phyloP scores from a whole-genome alignment of 2,888 invertebrate genomes.

The Agrochola macilenta region DNA sequence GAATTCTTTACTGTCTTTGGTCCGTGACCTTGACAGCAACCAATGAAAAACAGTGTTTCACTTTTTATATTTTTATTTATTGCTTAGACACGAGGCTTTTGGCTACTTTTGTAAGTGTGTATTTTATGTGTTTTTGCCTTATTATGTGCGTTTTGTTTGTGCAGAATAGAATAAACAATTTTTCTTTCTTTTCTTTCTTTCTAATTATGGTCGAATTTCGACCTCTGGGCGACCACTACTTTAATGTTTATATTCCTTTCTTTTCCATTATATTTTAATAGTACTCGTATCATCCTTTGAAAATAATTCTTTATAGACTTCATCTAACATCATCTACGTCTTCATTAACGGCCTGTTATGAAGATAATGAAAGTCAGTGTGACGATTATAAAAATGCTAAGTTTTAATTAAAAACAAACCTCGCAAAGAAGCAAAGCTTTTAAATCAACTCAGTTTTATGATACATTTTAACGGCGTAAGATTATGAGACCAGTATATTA shows the following conservation, averaged over 20 bases:
- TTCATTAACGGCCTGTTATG: slow-evolving; percentile 21
- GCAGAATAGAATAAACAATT: no score
- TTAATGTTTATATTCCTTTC: background rate
- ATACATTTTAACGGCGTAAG: slow-evolving; percentile 33
- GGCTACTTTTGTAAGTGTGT: no score
- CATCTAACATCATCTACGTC: background rate
- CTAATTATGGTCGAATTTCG: no score
- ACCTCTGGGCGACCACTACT: no score
- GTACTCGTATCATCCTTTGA: background rate
- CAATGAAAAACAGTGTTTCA: no score
- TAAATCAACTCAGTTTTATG: slow-evolving; percentile 40
- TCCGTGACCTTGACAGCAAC: no score
- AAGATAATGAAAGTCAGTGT: slow-evolving; percentile 40
- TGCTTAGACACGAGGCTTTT: no score
- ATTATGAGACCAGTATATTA: slow-evolving; percentile 26
- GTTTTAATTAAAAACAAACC: slow-evolving; percentile 57
- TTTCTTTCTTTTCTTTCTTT: no score
- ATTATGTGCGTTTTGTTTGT: no score
- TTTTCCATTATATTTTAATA: background rate
- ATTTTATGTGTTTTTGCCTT: no score
- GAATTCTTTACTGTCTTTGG: no score
- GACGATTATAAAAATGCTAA: slow-evolving; percentile 40
- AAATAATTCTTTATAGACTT: background rate
- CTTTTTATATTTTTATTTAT: no score
- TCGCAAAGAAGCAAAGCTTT: slow-evolving; percentile 10